Evolutionary conservation across 2,888 invertebrate genomes (phyloP).

Genomic region (Campoplex capitator): DNA sequence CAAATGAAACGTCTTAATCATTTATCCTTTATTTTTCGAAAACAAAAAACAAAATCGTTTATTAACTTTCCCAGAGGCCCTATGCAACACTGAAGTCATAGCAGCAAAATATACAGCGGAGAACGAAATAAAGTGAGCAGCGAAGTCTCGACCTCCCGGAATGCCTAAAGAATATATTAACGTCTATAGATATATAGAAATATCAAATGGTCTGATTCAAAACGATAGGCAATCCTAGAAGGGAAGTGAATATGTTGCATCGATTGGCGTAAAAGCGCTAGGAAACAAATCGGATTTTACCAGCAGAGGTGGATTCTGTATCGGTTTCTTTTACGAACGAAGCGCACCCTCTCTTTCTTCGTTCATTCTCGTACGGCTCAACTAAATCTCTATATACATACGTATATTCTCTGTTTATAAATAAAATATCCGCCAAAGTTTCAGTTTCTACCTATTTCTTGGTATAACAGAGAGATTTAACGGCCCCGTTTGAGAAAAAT

Average conservation of each 20-base stretch:
- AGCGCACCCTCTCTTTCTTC: background rate
- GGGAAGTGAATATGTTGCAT: slow-evolving; percentile 45
- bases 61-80: background rate
- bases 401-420: background rate
- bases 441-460: background rate
- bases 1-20: background rate
- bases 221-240: slow-evolving; percentile 50
- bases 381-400: background rate
- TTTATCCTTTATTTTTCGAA: slow-evolving; percentile 11
- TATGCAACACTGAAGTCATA: background rate
- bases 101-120: background rate
- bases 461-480: slow-evolving; percentile 43
- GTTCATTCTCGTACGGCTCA: background rate
- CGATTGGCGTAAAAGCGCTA: slow-evolving; percentile 52
- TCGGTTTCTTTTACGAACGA: slow-evolving; percentile 47
- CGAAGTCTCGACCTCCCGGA: slow-evolving; percentile 32
- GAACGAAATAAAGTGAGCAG: slow-evolving; percentile 25
- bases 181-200: background rate
- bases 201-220: slow-evolving; percentile 9
- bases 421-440: slow-evolving; percentile 14
- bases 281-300: slow-evolving; percentile 63
- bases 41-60: background rate
- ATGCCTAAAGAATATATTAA: slow-evolving; percentile 27
- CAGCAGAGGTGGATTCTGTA: slow-evolving; percentile 42
- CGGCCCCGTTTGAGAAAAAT: slow-evolving; percentile 39